phyloP scores from a whole-genome alignment of 1,140 invertebrate genomes.

The Elysia chlorotica region DNA sequence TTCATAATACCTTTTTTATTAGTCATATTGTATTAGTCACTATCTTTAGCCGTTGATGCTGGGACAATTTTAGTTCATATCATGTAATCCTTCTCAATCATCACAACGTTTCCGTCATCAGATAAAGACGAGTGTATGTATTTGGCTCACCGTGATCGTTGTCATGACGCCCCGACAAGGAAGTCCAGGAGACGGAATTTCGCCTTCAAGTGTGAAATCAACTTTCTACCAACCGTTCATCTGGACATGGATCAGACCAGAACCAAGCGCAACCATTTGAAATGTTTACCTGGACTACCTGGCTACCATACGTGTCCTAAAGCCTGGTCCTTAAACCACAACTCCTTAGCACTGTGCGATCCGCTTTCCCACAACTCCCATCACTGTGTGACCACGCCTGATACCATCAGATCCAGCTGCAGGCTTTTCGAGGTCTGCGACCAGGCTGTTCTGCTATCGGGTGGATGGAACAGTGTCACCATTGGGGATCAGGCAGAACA shows the following conservation, averaged over 20 bases:
- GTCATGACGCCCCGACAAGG: conserved; percentile 55
- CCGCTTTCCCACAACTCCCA: conserved; percentile 64
- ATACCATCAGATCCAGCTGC: conserved; percentile 62
- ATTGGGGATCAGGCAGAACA: conserved; percentile 49
- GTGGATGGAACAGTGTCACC: conserved; percentile 66
- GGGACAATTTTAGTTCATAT: no score
- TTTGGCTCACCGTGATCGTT: conserved; percentile 57
- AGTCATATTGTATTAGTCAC: no score
- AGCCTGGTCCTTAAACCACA: conserved; percentile 59
- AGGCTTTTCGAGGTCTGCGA: conserved; percentile 67
- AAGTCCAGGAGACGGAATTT: conserved; percentile 46
- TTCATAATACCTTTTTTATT: no score
- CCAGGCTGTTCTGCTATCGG: conserved; percentile 66
- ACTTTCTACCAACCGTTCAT: conserved; percentile 63
- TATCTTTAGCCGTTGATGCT: no score
- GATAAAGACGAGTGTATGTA: conserved; percentile 55
- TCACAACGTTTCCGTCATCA: conserved; percentile 25
- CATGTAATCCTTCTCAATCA: neutral
- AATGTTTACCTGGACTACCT: conserved; percentile 53
- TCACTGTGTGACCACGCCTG: conserved; percentile 62
- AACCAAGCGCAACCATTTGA: conserved; percentile 41
- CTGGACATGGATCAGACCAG: conserved; percentile 18
- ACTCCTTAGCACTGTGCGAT: conserved; percentile 61
- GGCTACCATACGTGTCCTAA: conserved; percentile 62
- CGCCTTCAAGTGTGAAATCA: conserved; percentile 62